phyloP scores from a whole-genome alignment of 2,113 vertebrate genomes.

The Malurus alboscapulatus region DNA sequence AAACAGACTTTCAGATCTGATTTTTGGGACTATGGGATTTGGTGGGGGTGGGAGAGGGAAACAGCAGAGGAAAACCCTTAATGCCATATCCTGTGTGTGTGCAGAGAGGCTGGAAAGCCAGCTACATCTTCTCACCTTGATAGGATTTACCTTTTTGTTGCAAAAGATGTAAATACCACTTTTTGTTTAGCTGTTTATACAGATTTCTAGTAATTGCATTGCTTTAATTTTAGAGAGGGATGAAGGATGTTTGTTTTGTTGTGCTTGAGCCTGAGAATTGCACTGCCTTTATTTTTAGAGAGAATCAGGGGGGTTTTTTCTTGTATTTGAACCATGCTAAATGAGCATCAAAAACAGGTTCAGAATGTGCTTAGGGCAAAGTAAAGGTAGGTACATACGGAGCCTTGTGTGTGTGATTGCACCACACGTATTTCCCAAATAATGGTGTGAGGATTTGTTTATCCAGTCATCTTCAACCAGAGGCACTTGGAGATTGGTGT shows the following conservation, averaged over 20 bases:
- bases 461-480: neutral
- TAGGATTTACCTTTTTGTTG: neutral
- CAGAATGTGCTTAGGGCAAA: neutral
- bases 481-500: neutral
- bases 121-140: neutral
- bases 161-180: fast-evolving
- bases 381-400: neutral
- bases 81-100: fast-evolving
- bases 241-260: neutral
- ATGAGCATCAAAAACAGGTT: neutral
- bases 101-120: neutral
- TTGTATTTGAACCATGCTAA: neutral
- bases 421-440: neutral
- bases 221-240: neutral
- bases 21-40: neutral
- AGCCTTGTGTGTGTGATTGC: neutral
- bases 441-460: neutral
- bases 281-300: neutral
- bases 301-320: neutral
- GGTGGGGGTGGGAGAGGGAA: neutral
- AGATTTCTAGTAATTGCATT: neutral
- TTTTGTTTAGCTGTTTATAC: neutral
- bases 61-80: neutral
- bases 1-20: neutral
- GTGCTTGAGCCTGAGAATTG: neutral